Base-by-base conservation (phyloP, 2,888 invertebrate genomes). In the Polymixis flavicincta region DNA sequence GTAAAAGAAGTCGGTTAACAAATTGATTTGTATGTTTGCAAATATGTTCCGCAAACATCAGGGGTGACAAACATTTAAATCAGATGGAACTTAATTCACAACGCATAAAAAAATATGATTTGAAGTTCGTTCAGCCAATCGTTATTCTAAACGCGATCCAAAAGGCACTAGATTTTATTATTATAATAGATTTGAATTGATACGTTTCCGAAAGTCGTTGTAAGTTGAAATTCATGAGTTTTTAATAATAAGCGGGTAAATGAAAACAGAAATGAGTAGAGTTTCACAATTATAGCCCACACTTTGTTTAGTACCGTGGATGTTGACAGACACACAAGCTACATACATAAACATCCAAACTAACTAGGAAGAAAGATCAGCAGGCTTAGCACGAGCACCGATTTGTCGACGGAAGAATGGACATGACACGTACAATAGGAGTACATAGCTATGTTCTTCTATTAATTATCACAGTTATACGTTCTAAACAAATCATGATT, bases 111-210 rank as follows among this genome's bases (percentile, higher is more conserved):
- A 76, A 83, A 82, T 70, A 78, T 81, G 71, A 76, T 73, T 84
- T 75, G 71, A 82, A 82, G 67, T 86, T 85, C 81, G 82, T 74
- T 87, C 84, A 86, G 89, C 89, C 88, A 89, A 89, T 87, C 80
- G 86, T 90, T 86, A 86, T 88, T 86, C 90, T 92, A 91, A 91
- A 90, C 90, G 91, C 90, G 89, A 91, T 93, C 88, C 90, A 90
- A 94, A 95, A 94, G 95, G 95, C 94, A 95, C 95, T 94, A 93
- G 91, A 80, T 88, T 83, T 88, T 83, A 83, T 91, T 84, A 87
- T 91, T 90, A 91, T 89, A 90, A 92, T 90, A 89, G 86, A 84
- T 89, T 89, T 92, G 86, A 85, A 88, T 89, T 92, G 89, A 92
- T 92, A 92, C 89, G 90, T 91, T 90, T 90, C 84, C 73, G 60